Percentiles rank a stretch among this genome's conserved stretches.
phyloP scores from a whole-genome alignment of 2,113 vertebrate species.

The Xiphorhynchus elegans region DNA sequence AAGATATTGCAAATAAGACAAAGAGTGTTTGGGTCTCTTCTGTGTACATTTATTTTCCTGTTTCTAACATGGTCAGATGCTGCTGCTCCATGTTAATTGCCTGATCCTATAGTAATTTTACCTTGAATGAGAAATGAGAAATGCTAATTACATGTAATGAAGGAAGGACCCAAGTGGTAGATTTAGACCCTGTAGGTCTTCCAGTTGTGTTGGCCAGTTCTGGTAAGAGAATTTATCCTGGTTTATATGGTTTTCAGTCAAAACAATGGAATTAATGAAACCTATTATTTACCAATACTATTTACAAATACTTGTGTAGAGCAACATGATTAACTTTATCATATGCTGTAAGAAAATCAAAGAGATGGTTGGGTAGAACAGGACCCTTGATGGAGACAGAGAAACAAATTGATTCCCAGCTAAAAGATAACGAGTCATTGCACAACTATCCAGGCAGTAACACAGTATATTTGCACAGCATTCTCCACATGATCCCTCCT shows the following conservation, averaged over 20 bases:
- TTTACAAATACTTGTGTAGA: background rate
- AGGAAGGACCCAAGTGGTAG: background rate
- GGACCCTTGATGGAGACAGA: background rate
- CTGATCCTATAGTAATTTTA: background rate
- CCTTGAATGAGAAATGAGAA: background rate
- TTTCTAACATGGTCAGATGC: background rate
- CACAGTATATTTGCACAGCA: background rate
- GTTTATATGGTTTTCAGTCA: background rate
- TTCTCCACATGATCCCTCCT: background rate
- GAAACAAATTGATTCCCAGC: background rate
- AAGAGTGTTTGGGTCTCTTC: background rate
- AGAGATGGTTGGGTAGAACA: background rate
- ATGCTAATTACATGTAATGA: background rate
- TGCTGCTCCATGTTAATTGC: background rate
- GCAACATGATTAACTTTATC: background rate
- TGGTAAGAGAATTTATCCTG: background rate
- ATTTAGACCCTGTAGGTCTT: background rate
- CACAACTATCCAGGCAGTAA: background rate
- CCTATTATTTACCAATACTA: background rate
- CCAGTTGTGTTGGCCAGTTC: background rate
- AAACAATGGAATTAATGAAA: background rate
- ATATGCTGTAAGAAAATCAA: background rate
- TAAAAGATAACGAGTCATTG: background rate
- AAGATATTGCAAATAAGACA: background rate
- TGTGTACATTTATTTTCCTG: background rate